Base-by-base conservation (phyloP, 2,797 vertebrate species). In the Myotis findleyi region DNA sequence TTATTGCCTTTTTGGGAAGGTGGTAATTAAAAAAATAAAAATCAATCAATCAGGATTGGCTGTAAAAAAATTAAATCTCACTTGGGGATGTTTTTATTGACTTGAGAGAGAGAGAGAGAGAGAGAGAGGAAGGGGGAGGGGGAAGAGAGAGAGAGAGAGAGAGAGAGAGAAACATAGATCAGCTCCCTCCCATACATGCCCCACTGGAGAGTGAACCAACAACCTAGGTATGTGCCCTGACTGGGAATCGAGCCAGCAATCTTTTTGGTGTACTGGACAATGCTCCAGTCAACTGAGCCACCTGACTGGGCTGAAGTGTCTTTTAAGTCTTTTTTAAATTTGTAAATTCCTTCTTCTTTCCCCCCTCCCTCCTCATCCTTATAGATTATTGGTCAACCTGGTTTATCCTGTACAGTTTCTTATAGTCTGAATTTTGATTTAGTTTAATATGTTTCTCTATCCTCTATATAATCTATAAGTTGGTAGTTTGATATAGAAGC, bases 381-480 rank as follows among this genome's bases (percentile, higher is more conserved):
- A 17, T 80, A 71, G 17, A 77, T 83, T 90, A 72, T 68, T 93
- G 93, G 77, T 84, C 88, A 93, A 85, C 23, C 20, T 68, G 8
- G 41, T 91, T 86, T 89, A 27, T 85, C 33, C 23, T 87, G 3
- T 94, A 88, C 57, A 92, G 55, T 91, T 89, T 96, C 49, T 72
- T 91, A 27, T 1, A 62, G 27, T 96, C 21, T 94, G 41, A 38
- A 80, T 87, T 94, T 95, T 33, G 20, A 12, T 89, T 92, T 86
- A 55, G 21, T 89, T 84, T 68, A 57, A 33, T 38, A 10, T 89
- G 36, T 53, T 77, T 47, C 55, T 55, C 6, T 95, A 33, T 1
- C 20, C 8, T 62, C 18, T 84, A 9, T 91, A 27, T 81, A 71
- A 55, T 13, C 44, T 47, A 0, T 89, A 93, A 87, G 36, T 85